Evolutionary conservation across 2,797 vertebrate species (phyloP).

Genomic region (Xenentodon cancila): DNA sequence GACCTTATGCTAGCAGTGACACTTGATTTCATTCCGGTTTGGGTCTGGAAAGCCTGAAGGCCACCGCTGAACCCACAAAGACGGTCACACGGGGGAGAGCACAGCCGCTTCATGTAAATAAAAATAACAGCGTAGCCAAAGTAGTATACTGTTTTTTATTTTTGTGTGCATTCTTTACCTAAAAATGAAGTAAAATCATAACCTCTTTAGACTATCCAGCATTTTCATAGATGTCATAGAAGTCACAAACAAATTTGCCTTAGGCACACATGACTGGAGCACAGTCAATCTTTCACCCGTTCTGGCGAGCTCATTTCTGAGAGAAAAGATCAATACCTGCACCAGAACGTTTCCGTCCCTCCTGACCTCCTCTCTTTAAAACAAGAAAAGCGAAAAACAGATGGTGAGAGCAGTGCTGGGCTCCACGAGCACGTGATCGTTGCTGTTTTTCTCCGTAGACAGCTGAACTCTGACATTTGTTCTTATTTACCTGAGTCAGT

Average conservation of each 20-base stretch:
- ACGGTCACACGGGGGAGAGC: slow-evolving; percentile 2
- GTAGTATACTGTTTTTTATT: neutral
- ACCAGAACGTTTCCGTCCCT: slow-evolving; percentile 5
- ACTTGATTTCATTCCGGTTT: slow-evolving; percentile 40
- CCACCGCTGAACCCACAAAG: neutral
- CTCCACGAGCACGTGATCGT: slow-evolving; percentile 25
- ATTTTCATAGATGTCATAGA: neutral
- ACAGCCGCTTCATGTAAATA: neutral
- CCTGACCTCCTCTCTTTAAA: slow-evolving; percentile 15
- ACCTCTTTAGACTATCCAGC: neutral
- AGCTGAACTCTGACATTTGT: slow-evolving; percentile 54
- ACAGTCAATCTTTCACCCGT: neutral
- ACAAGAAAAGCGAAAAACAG: slow-evolving; percentile 24
- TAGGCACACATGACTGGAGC: no score
- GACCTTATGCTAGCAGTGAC: slow-evolving; percentile 68
- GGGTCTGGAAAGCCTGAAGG: slow-evolving; percentile 29
- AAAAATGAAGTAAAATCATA: neutral
- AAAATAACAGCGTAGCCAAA: neutral
- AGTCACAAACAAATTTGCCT: neutral
- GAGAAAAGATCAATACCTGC: slow-evolving; percentile 28
- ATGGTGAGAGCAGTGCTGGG: slow-evolving; percentile 1
- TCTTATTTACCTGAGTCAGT: slow-evolving; percentile 20
- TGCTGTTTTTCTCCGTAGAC: slow-evolving; percentile 47
- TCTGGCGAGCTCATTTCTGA: slow-evolving; percentile 6
- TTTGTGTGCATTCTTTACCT: no score